Conservation (phyloP, 2,797 vertebrate species). For the Hybognathus amarus region DNA sequence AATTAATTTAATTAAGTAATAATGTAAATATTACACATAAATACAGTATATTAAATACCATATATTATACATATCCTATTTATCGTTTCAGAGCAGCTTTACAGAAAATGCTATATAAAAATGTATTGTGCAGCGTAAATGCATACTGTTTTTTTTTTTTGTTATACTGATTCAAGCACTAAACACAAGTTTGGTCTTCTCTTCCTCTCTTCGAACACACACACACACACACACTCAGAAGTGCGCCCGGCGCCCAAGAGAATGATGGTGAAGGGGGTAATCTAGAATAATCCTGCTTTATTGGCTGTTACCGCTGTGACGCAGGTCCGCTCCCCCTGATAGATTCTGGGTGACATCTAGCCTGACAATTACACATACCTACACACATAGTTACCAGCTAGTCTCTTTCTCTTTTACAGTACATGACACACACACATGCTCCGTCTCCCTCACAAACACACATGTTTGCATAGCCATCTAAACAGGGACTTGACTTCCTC, state of each 20-base stretch:
- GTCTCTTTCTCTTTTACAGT: background rate
- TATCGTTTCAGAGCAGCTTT: no score
- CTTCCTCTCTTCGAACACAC: background rate
- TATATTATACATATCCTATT: no score
- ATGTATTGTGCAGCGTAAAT: background rate
- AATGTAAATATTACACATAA: background rate
- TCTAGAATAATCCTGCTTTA: slow-evolving; percentile 83
- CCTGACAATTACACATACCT: slow-evolving; percentile 51
- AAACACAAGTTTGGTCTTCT: background rate
- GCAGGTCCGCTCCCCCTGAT: slow-evolving; percentile 74
- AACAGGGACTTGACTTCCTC: background rate
- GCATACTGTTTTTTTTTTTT: background rate
- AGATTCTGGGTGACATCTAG: slow-evolving; percentile 76
- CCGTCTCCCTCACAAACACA: background rate
- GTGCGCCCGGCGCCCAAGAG: background rate
- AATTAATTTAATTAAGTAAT: background rate
- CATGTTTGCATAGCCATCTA: background rate
- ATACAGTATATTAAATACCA: no score
- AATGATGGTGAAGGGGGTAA: slow-evolving; percentile 65
- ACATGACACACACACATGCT: background rate
- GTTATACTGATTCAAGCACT: background rate
- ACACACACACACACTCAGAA: background rate
- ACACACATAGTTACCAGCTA: background rate
- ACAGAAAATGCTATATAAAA: no score
- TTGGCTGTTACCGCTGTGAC: slow-evolving; percentile 76